Evolutionary conservation across 2,888 invertebrate species (phyloP).

Genomic region (Deilephila elpenor): DNA sequence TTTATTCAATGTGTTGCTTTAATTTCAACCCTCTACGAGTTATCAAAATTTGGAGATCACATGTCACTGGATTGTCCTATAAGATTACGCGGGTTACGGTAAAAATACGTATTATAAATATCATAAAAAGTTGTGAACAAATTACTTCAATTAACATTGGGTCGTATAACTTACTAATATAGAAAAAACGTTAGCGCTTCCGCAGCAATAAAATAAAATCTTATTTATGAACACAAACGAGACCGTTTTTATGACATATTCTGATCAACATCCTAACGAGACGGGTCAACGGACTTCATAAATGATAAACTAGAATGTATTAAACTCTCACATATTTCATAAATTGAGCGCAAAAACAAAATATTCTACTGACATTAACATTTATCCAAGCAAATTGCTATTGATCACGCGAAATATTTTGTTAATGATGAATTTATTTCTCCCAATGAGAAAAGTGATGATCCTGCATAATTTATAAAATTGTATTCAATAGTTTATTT

Average conservation of each 20-base stretch:
- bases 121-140: background rate
- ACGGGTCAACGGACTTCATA: conserved; percentile 14
- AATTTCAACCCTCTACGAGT: too few relatives aligned
- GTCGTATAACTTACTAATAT: background rate
- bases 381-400: conserved; percentile 13
- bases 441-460: too few relatives aligned
- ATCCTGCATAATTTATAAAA: too few relatives aligned
- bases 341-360: conserved; percentile 18
- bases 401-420: conserved; percentile 7
- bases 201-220: conserved; percentile 15
- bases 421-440: background rate
- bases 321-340: conserved; percentile 18
- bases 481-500: too few relatives aligned
- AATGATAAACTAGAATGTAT: conserved; percentile 9
- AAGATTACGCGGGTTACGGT: too few relatives aligned
- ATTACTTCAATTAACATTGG: background rate
- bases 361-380: conserved; percentile 2
- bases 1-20: too few relatives aligned
- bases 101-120: too few relatives aligned
- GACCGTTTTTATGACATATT: conserved; percentile 24
- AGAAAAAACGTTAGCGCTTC: background rate
- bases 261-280: conserved; percentile 6
- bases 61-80: too few relatives aligned
- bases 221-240: conserved; percentile 8
- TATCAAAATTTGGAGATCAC: too few relatives aligned